Evolutionary conservation across 1,140 invertebrate genomes (phyloP).

Genomic region (Drosophila sulfurigaster): DNA sequence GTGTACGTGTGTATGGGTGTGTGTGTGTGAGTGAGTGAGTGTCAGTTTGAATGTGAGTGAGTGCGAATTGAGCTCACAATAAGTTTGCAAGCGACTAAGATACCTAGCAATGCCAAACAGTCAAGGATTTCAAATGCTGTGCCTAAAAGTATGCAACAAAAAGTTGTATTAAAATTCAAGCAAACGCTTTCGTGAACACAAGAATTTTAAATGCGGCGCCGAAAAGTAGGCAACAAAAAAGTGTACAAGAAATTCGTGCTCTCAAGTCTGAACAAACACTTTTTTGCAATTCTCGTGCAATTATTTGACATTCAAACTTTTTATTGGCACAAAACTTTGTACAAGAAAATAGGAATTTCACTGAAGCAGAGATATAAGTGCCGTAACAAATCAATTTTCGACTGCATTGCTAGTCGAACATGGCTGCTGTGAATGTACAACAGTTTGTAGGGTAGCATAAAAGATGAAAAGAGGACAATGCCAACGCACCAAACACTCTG

Average conservation of each 20-base stretch:
- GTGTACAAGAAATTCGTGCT: background rate
- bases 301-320: conserved; percentile 4
- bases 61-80: conserved; percentile 19
- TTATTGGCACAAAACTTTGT: background rate
- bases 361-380: background rate
- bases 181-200: background rate
- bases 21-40: conserved; percentile 11
- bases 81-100: background rate
- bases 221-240: conserved; percentile 9
- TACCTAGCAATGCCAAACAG: conserved; percentile 13
- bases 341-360: background rate
- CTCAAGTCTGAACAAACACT: background rate
- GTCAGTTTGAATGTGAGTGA: conserved; percentile 6
- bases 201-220: background rate
- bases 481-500: conserved; percentile 52
- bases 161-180: too few relatives aligned
- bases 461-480: conserved; percentile 39
- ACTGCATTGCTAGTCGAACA: background rate
- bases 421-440: background rate
- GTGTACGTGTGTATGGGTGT: conserved; percentile 5
- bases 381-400: background rate
- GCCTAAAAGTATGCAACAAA: background rate
- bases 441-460: conserved; percentile 27
- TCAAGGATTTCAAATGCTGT: background rate
- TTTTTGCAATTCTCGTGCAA: background rate